Evolutionary conservation across 2,113 vertebrate genomes (phyloP).

Genomic region (Nibea albiflora): DNA sequence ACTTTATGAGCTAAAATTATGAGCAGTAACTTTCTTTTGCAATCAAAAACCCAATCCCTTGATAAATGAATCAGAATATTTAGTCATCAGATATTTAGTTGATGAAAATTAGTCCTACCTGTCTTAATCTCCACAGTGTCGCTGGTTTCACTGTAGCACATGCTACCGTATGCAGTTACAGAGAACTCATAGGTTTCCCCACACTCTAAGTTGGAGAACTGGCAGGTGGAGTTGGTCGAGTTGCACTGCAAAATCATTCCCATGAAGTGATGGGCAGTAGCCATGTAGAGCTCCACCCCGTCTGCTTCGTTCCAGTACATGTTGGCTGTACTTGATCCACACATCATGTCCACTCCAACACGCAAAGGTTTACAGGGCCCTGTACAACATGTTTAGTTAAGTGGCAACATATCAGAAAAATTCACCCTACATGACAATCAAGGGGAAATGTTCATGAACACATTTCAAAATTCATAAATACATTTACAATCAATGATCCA

Average conservation of each 20-base stretch:
- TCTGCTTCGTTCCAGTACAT: conserved; percentile 77
- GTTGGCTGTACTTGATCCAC: conserved; percentile 65
- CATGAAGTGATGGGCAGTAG: conserved; percentile 55
- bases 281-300: conserved; percentile 72
- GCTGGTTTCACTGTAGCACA: conserved; percentile 77
- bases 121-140: conserved; percentile 69
- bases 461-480: too few species aligned
- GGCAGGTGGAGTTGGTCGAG: conserved; percentile 74
- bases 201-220: conserved; percentile 75
- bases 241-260: conserved; percentile 71
- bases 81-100: background rate
- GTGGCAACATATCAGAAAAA: background rate
- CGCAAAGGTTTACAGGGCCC: conserved; percentile 80
- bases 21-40: too few species aligned
- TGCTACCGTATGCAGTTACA: conserved; percentile 65
- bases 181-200: conserved; percentile 76
- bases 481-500: background rate
- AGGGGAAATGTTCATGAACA: too few species aligned
- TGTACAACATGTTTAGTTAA: conserved; percentile 34
- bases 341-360: conserved; percentile 76
- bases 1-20: too few species aligned
- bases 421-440: too few species aligned
- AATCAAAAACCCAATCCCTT: too few species aligned
- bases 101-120: conserved; percentile 63
- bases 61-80: too few species aligned